Evolutionary conservation across 2,888 invertebrate genomes (phyloP), one percentile per base, ranked within the genome.

Genomic region (Acronicta aceris): DNA sequence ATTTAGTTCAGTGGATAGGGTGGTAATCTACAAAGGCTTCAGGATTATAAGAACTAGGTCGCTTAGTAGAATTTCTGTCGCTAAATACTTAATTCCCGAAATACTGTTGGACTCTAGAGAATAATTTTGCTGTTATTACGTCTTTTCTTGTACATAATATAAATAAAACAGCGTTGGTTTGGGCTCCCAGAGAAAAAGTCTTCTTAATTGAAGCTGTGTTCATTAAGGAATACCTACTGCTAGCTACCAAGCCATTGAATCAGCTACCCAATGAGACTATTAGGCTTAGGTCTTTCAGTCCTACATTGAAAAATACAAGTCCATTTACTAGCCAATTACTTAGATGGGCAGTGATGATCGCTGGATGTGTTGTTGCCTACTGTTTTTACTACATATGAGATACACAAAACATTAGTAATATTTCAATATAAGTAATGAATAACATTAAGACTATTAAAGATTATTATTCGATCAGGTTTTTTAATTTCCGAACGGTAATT

Each of bases 401-500:
- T 62, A 38, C 21, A 30, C 30, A 30, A 9, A 30, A 7, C 43
- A 17, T 50, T 49, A 21, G 4, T 21, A n/a, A 21, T 21, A 62
- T 69, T 38, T 52, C 8, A 25, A 9, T 15, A 16, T 56, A n/a
- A 7, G 7, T 64, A 49, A 49, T 50, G 41, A 67, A 45, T 50
- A 53, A 21, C 38, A 71, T 71, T 49, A 58, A 53, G 50, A 65
- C 33, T 17, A 65, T 42, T 30, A 53, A 38, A 42, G 17, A 55
- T 70, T 55, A 51, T 70, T 43, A 55, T 47, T 27, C 12, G 17
- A 45, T 46, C 67, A 47, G 27, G 27, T 41, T 58, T 21, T 53
- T 58, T 71, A 50, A 65, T 71, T 59, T 66, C 30, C 47, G 25
- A 52, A 15, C 41, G 50, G 49, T 40, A 45, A 65, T 52, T 46